These are phyloP conservation scores for Lepidurus apus DNA, from an alignment of 1,140 invertebrate species.

Conservation along the genomic window DNA sequence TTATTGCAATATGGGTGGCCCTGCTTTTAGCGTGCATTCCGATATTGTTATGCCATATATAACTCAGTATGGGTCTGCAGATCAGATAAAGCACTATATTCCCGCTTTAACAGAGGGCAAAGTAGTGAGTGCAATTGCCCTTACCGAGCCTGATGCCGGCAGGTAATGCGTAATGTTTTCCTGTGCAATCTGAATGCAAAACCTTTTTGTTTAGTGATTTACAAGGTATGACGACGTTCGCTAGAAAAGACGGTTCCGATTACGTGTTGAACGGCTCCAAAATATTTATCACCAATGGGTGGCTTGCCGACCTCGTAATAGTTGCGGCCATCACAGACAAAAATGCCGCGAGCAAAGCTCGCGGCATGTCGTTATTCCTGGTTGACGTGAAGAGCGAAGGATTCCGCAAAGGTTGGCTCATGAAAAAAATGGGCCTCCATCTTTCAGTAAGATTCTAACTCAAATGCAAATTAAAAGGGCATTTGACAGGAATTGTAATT, in stretches of 20 bases:
- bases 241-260: conserved; percentile 48
- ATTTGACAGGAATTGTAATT: conserved; percentile 16
- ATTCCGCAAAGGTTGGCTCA: conserved; percentile 48
- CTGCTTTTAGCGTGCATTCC: conserved; percentile 49
- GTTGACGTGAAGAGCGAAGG: conserved; percentile 49
- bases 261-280: conserved; percentile 52
- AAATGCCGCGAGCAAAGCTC: conserved; percentile 46
- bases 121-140: conserved; percentile 49
- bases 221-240: conserved; percentile 48
- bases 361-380: conserved; percentile 50
- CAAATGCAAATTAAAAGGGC: not conserved
- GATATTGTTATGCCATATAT: conserved; percentile 53
- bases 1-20: conserved; percentile 47
- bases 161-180: conserved; percentile 40
- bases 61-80: conserved; percentile 46
- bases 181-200: conserved; percentile 31
- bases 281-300: conserved; percentile 51
- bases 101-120: conserved; percentile 47
- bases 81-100: conserved; percentile 49
- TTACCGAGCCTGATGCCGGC: conserved; percentile 50
- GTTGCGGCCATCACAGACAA: conserved; percentile 50
- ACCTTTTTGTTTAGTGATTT: conserved; percentile 44
- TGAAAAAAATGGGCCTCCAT: conserved; percentile 50
- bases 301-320: conserved; percentile 47
- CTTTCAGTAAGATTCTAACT: conserved; percentile 41